phyloP scores from a whole-genome alignment of 1,140 invertebrate species.

The Drosophila rufa region DNA sequence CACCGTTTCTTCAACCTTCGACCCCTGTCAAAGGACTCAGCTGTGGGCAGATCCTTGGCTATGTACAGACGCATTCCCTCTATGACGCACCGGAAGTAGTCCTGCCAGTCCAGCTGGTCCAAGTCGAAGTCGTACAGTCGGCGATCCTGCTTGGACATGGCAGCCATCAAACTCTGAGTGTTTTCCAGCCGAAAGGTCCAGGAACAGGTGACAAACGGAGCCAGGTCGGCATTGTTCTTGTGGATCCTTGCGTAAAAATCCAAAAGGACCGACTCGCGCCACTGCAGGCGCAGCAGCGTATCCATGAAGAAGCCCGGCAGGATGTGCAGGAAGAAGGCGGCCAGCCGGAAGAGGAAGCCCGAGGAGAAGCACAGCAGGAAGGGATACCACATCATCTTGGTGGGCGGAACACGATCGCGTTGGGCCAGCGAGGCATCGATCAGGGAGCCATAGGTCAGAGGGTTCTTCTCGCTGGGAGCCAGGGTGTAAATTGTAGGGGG shows the following conservation, averaged over 20 bases:
- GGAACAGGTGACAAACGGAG: slow-evolving; percentile 88
- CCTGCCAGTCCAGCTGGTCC: slow-evolving; percentile 87
- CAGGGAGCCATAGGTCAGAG: slow-evolving; percentile 88
- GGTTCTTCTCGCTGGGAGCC: slow-evolving; percentile 88
- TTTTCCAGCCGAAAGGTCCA: slow-evolving; percentile 90
- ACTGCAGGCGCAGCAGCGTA: slow-evolving; percentile 82
- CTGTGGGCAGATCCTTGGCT: slow-evolving; percentile 88
- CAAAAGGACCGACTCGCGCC: slow-evolving; percentile 85
- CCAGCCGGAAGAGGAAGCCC: slow-evolving; percentile 82
- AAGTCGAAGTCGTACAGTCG: slow-evolving; percentile 89
- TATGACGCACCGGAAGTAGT: slow-evolving; percentile 87
- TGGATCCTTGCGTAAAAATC: slow-evolving; percentile 90
- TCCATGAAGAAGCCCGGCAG: slow-evolving; percentile 87
- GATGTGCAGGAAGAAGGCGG: slow-evolving; percentile 86
- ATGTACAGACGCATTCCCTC: slow-evolving; percentile 89
- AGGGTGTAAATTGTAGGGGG: slow-evolving; percentile 88
- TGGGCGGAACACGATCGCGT: slow-evolving; percentile 67
- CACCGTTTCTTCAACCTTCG: background rate
- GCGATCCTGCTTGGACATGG: slow-evolving; percentile 87
- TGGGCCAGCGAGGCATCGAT: slow-evolving; percentile 50
- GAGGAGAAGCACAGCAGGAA: slow-evolving; percentile 81
- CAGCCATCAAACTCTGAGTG: slow-evolving; percentile 86
- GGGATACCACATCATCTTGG: slow-evolving; percentile 85
- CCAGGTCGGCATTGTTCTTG: slow-evolving; percentile 88
- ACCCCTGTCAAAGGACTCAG: slow-evolving; percentile 85